Percentiles rank a stretch among this genome's conserved stretches.
Evolutionary conservation across 2,888 invertebrate genomes (phyloP).

Genomic region (Hyposoter didymator): DNA sequence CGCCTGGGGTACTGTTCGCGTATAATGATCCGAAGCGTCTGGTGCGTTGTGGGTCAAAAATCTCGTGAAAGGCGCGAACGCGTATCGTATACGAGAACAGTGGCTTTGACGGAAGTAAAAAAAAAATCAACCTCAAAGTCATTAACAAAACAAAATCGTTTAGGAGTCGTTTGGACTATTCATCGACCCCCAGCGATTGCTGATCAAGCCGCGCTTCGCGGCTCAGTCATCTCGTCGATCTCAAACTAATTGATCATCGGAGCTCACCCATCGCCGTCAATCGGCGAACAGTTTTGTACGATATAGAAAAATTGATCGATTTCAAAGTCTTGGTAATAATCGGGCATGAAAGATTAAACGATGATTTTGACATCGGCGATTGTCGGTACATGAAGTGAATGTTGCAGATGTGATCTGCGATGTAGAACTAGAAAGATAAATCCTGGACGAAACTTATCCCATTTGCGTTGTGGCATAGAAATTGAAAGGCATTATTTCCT

Average conservation of each 20-base stretch:
- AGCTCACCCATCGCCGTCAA: too few relatives aligned
- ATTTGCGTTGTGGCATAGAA: neutral
- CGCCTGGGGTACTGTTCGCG: neutral
- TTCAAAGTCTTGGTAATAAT: too few relatives aligned
- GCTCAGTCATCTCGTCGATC: too few relatives aligned
- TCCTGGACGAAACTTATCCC: neutral
- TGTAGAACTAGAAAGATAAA: neutral
- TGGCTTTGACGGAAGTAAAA: neutral
- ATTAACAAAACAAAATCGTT: neutral
- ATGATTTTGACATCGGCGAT: neutral
- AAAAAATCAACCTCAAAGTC: neutral
- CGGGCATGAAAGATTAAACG: too few relatives aligned
- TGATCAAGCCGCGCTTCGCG: too few relatives aligned
- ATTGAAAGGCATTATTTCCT: neutral
- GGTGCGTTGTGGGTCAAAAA: constrained; percentile 17
- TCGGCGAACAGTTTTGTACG: too few relatives aligned
- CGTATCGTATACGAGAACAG: neutral
- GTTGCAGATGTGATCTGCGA: neutral
- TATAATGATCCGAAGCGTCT: constrained; percentile 33
- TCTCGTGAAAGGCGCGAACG: constrained; percentile 19
- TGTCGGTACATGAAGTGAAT: neutral
- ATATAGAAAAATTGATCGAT: too few relatives aligned
- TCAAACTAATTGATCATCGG: too few relatives aligned
- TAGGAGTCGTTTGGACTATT: too few relatives aligned
- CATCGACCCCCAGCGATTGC: too few relatives aligned